These are phyloP conservation scores for Penaeus chinensis DNA, from an alignment of 1,140 invertebrate species.

Conservation along the genomic window DNA sequence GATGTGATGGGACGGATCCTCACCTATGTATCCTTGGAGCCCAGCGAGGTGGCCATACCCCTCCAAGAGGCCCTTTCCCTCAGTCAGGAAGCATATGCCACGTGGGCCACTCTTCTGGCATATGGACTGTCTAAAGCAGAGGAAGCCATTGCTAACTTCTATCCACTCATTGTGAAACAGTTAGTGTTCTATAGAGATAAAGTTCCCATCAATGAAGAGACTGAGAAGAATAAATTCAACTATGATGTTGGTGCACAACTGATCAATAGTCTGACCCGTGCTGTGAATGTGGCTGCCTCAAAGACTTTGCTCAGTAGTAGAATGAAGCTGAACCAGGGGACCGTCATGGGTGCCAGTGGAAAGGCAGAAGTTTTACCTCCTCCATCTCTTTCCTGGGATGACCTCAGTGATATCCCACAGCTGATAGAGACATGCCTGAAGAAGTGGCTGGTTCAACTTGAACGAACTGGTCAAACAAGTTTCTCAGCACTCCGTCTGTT, in stretches of 20 bases:
- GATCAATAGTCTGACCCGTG: slow-evolving; percentile 38
- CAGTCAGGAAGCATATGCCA: slow-evolving; percentile 53
- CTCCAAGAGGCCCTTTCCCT: slow-evolving; percentile 51
- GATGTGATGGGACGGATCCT: slow-evolving; percentile 51
- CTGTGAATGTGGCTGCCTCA: slow-evolving; percentile 56
- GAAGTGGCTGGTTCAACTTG: slow-evolving; percentile 59
- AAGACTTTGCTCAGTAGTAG: slow-evolving; percentile 42
- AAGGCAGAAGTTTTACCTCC: slow-evolving; percentile 45
- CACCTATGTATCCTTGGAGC: slow-evolving; percentile 54
- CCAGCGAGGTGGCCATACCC: slow-evolving; percentile 48
- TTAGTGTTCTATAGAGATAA: slow-evolving; percentile 61
- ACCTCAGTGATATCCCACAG: slow-evolving; percentile 29
- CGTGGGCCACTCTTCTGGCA: slow-evolving; percentile 48
- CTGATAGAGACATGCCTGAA: slow-evolving; percentile 49
- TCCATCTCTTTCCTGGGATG: slow-evolving; percentile 51
- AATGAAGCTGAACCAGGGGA: slow-evolving; percentile 57
- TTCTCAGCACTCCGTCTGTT: slow-evolving; percentile 52
- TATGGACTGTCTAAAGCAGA: slow-evolving; percentile 53
- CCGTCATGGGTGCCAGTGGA: slow-evolving; percentile 30
- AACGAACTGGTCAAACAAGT: not conserved
- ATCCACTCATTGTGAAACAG: slow-evolving; percentile 52
- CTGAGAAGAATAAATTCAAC: slow-evolving; percentile 56
- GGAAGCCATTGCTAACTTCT: slow-evolving; percentile 54
- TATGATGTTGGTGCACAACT: slow-evolving; percentile 61
- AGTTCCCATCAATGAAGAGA: slow-evolving; percentile 54